phyloP scores from a whole-genome alignment of 2,113 vertebrate species.

The Loxodonta africana region DNA sequence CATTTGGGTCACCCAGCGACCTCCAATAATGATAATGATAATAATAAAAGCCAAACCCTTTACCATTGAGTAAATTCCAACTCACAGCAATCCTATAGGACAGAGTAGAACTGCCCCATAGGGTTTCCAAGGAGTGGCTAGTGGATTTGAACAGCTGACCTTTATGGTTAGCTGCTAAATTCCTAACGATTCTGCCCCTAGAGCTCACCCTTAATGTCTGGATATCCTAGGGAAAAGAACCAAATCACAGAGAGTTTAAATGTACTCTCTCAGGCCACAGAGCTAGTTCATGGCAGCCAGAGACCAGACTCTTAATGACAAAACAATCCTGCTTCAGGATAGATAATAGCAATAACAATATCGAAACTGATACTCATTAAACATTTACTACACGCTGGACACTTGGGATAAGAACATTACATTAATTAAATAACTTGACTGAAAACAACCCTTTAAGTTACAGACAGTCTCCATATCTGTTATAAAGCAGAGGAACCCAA shows the following conservation, averaged over 20 bases:
- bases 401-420: not conserved
- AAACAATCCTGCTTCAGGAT: rapidly evolving
- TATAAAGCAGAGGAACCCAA: not conserved
- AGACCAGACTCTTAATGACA: not conserved
- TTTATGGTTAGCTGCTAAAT: no score
- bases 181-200: no score
- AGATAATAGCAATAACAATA: not conserved
- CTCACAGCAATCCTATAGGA: no score
- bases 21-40: no score
- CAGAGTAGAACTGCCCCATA: no score
- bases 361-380: not conserved
- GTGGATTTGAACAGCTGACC: no score
- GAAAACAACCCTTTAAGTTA: not conserved
- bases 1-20: no score
- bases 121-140: no score
- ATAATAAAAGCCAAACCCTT: no score
- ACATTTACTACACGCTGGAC: not conserved
- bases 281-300: not conserved
- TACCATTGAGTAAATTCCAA: no score
- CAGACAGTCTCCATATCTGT: not conserved
- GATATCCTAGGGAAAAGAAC: not conserved
- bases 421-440: not conserved
- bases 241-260: not conserved
- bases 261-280: not conserved
- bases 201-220: not conserved